These are phyloP conservation scores for Cygnus buccinator DNA, from an alignment of 2,113 vertebrate genomes.

Conservation along the genomic window DNA sequence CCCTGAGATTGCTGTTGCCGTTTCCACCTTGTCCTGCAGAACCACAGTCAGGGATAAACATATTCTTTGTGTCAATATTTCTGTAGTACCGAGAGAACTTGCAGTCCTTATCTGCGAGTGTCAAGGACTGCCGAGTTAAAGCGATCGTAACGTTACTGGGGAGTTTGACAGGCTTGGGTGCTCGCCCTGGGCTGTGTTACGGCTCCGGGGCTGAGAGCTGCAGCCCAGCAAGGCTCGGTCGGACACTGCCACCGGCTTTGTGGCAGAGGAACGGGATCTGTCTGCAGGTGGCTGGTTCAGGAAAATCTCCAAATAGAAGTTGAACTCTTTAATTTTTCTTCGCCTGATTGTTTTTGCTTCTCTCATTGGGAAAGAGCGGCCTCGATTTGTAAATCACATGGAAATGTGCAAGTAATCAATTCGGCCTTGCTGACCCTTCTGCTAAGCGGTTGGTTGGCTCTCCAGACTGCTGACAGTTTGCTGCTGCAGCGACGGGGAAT, in stretches of 20 bases:
- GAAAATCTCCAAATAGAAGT: not conserved
- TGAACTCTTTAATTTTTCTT: not conserved
- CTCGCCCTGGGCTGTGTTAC: not conserved
- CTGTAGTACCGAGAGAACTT: constrained; percentile 34
- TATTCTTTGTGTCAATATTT: constrained; percentile 71
- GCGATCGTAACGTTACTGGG: not conserved
- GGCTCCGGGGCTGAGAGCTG: not conserved
- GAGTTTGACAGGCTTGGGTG: not conserved
- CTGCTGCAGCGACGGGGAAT: not conserved
- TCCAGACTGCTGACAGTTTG: not conserved
- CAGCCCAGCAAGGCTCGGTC: not conserved
- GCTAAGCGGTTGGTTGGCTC: not conserved
- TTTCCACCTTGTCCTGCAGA: constrained; percentile 60
- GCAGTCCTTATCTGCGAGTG: constrained; percentile 60
- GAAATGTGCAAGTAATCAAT: constrained; percentile 21
- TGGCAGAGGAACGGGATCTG: not conserved
- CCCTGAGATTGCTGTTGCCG: not conserved
- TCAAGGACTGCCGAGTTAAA: constrained; percentile 66
- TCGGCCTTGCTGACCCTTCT: constrained; percentile 6
- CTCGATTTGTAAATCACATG: not conserved
- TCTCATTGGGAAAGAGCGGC: not conserved
- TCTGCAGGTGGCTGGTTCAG: not conserved
- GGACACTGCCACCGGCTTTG: not conserved
- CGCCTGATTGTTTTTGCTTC: not conserved
- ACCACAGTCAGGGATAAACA: constrained; percentile 56